Percentiles rank a stretch among this genome's conserved stretches.
Evolutionary conservation across 2,888 invertebrate species (phyloP).

Genomic region (Thymelicus acteon): DNA sequence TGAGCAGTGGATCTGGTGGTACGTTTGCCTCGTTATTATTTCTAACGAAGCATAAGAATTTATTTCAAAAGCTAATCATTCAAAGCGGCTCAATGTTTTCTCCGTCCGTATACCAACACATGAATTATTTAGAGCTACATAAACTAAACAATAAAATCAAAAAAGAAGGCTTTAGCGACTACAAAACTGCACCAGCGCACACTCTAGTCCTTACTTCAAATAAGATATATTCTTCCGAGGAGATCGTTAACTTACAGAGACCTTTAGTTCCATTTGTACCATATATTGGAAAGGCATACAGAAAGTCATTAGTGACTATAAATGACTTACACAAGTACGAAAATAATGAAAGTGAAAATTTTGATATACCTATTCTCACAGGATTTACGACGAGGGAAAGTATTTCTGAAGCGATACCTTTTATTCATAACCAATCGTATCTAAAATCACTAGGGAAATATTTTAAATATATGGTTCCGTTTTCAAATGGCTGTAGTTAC

Average conservation of each 20-base stretch:
- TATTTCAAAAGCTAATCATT: conserved; percentile 74
- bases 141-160: conserved; percentile 58
- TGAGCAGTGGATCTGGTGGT: conserved; percentile 73
- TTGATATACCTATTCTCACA: conserved; percentile 69
- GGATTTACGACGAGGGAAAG: conserved; percentile 81
- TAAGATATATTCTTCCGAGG: conserved; percentile 64
- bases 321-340: conserved; percentile 49
- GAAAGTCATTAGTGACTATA: conserved; percentile 55
- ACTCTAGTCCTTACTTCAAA: conserved; percentile 60
- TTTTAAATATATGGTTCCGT: conserved; percentile 75
- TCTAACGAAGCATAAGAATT: conserved; percentile 61
- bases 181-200: conserved; percentile 55
- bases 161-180: conserved; percentile 47
- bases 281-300: conserved; percentile 56
- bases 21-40: conserved; percentile 66
- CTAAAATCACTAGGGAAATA: conserved; percentile 60
- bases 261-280: conserved; percentile 73
- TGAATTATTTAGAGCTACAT: conserved; percentile 55
- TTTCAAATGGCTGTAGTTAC: conserved; percentile 63
- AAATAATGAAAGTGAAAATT: conserved; percentile 28
- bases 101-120: conserved; percentile 65
- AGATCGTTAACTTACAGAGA: conserved; percentile 66
- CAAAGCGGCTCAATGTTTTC: conserved; percentile 75
- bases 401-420: conserved; percentile 74
- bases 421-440: conserved; percentile 65